Conservation (phyloP, 2,888 invertebrate species). For the Merodon equestris region DNA sequence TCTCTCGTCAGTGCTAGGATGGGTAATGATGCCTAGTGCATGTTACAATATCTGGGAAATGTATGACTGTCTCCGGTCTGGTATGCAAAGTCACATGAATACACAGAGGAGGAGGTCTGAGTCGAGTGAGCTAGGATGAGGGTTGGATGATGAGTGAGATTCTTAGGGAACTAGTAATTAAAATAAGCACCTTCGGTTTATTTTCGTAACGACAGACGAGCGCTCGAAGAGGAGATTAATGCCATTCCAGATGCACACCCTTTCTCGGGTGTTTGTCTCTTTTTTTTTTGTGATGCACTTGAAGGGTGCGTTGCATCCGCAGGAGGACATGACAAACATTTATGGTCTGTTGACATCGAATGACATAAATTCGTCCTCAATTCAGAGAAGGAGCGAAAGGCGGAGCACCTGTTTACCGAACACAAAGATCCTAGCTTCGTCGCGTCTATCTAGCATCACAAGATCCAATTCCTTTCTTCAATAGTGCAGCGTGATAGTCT, state of each 20-base stretch:
- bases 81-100: too few relatives aligned
- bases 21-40: too few relatives aligned
- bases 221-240: constrained; percentile 23
- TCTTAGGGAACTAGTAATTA: constrained; percentile 58
- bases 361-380: constrained; percentile 31
- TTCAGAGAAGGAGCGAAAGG: constrained; percentile 2
- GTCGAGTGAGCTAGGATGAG: constrained; percentile 32
- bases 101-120: background rate
- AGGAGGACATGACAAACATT: constrained; percentile 55
- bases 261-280: constrained; percentile 15
- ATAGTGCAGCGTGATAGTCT: background rate
- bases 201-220: constrained; percentile 31
- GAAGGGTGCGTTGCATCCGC: constrained; percentile 26
- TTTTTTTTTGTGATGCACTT: background rate
- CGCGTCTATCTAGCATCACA: background rate
- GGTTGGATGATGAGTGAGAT: constrained; percentile 59
- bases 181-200: constrained; percentile 63
- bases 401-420: constrained; percentile 35
- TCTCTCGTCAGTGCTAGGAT: background rate
- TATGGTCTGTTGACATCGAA: constrained; percentile 48
- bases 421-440: background rate
- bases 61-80: background rate
- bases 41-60: constrained; percentile 4
- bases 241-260: constrained; percentile 47
- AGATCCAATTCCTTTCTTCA: too few relatives aligned